Base-by-base conservation (phyloP, 2,797 vertebrate species). In the Bradypodion ventrale region DNA sequence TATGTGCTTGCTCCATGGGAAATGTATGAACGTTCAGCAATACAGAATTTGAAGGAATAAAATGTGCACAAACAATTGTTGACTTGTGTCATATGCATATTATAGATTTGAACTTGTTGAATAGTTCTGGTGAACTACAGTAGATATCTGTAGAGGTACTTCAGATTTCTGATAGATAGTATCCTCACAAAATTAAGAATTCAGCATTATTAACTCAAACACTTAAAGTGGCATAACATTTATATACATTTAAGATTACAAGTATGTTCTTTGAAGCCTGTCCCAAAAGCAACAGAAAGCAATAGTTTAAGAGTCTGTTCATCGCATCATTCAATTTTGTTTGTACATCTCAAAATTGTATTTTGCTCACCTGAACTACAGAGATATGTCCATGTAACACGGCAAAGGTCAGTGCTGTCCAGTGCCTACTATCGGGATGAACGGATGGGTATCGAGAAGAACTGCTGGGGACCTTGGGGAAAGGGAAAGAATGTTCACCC, bases 381-480 rank as follows among this genome's bases (percentile, higher is more conserved):
- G 98, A 99, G 93, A 99, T 99, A 94, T 99, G 98, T 79, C 98
- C 98, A 0, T 99, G 99, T 27, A 99, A 84, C 80, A 99, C 99
- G 0, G 98, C 98, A 0, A 98, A 98, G 0, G 98, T 99, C 72
- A 99, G 97, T 0, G 98, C 97, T 0, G 97, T 98, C 99, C 99
- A 99, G 94, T 98, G 97, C 13, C 99, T 96, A 90, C 98, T 99
- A 92, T 99, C 98, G 0, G 98, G 98, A 52, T 99, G 97, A 52
- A 98, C 96, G 0, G 98, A 99, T 0, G 98, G 99, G 92, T 97
- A 93, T 65, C 97, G 96, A 0, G 96, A 96, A 32, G 97, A 98
- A 92, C 95, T 96, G 1, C 95, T 95, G 0, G 98, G 98, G 75
- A 99, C 98, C 98, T 99, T 93, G 70, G n/a, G 52, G 60, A 42